phyloP scores from a whole-genome alignment of 2,797 vertebrate species.

The Sitta carolinensis region DNA sequence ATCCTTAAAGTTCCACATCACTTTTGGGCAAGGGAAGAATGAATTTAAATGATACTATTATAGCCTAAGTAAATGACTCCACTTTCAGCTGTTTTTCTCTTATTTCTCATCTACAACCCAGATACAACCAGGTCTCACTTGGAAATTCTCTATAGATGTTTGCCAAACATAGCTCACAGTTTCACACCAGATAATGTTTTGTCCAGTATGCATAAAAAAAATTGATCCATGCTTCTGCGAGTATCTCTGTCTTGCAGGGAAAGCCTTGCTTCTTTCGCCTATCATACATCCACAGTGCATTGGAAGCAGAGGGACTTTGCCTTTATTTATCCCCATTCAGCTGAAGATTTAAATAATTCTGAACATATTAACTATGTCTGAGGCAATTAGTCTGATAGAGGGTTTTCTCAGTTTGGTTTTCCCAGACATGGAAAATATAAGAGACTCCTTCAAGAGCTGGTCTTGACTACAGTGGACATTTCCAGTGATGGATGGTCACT shows the following conservation, averaged over 20 bases:
- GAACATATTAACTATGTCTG: neutral
- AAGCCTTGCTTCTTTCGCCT: neutral
- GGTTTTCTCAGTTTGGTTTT: neutral
- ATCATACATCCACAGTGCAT: neutral
- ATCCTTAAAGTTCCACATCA: neutral
- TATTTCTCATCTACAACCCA: neutral
- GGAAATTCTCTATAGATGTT: neutral
- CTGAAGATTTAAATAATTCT: neutral
- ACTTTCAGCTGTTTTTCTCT: neutral
- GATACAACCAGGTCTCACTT: neutral
- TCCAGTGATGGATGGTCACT: neutral
- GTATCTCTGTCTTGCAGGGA: neutral
- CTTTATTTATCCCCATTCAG: neutral
- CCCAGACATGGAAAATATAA: neutral
- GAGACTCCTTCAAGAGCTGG: neutral
- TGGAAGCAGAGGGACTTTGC: neutral
- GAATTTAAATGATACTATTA: neutral
- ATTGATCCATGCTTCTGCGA: neutral
- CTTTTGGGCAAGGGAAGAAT: neutral
- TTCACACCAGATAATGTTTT: neutral
- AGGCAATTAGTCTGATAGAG: neutral
- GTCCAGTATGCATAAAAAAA: neutral
- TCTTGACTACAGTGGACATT: neutral
- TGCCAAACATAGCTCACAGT: neutral
- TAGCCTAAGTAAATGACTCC: neutral